A percentile compares a stretch with the other conserved stretches of the same genome.
Evolutionary conservation across 2,888 invertebrate species (phyloP).

Genomic region (Ganaspis brasiliensis): DNA sequence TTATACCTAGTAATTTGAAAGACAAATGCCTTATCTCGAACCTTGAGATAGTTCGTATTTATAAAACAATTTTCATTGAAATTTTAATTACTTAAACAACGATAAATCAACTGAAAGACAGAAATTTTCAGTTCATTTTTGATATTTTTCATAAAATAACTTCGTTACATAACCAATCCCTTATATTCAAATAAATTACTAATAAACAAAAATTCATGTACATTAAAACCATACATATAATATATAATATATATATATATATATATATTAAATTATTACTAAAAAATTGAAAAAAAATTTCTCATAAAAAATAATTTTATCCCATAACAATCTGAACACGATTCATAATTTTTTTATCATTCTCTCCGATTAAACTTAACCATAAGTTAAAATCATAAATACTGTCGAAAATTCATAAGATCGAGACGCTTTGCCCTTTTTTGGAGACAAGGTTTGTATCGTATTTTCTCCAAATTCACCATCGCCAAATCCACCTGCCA

Average conservation of each 20-base stretch:
- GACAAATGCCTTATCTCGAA: not conserved
- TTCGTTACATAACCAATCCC: too few relatives aligned
- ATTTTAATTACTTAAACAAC: not conserved
- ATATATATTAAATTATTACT: too few relatives aligned
- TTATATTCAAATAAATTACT: too few relatives aligned
- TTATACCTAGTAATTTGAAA: conserved; percentile 16
- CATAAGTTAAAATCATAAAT: conserved; percentile 75
- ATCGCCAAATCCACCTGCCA: conserved; percentile 73
- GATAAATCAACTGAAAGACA: too few relatives aligned
- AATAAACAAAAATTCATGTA: too few relatives aligned
- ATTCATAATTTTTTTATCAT: not conserved
- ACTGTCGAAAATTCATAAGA: conserved; percentile 65
- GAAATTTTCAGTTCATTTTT: too few relatives aligned
- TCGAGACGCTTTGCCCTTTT: conserved; percentile 46
- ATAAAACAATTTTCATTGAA: not conserved
- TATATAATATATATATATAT: too few relatives aligned
- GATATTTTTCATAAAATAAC: too few relatives aligned
- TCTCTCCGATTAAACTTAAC: conserved; percentile 57
- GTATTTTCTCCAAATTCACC: conserved; percentile 74
- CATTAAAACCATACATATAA: too few relatives aligned
- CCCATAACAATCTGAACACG: too few relatives aligned
- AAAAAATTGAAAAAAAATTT: too few relatives aligned
- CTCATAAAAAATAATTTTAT: too few relatives aligned
- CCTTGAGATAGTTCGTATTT: not conserved
- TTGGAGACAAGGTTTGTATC: conserved; percentile 45